Evolutionary conservation across 2,113 vertebrate species (phyloP).

Genomic region (Aleadryas rufinucha): DNA sequence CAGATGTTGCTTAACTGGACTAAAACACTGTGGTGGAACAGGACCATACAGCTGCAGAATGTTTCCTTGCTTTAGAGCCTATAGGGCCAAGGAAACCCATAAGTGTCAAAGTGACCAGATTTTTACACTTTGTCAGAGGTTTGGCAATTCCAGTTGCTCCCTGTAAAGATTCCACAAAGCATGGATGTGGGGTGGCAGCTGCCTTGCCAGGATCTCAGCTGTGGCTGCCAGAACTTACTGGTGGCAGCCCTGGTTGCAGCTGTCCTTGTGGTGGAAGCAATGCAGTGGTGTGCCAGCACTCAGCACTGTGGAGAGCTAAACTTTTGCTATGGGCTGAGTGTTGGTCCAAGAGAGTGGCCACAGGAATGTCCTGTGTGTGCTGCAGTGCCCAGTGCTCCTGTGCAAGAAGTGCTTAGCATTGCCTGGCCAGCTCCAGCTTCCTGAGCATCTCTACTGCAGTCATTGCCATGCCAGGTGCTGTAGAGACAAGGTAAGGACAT

Average conservation of each 20-base stretch:
- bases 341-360: neutral
- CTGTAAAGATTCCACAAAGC: neutral
- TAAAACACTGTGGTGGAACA: neutral
- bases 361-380: neutral
- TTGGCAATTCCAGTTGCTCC: neutral
- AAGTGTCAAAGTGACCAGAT: neutral
- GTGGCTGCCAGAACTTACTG: neutral
- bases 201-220: neutral
- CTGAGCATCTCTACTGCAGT: neutral
- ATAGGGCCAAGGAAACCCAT: neutral
- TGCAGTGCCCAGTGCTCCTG: neutral
- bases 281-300: rapidly evolving
- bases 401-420: neutral
- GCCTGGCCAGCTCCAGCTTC: neutral
- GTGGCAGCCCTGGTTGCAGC: neutral
- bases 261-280: neutral
- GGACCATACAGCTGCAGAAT: neutral
- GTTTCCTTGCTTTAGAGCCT: neutral
- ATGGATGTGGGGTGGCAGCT: neutral
- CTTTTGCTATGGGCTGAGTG: neutral
- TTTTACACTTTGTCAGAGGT: neutral
- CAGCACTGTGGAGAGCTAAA: neutral
- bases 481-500: neutral
- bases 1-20: neutral
- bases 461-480: rapidly evolving